Base-by-base conservation (phyloP, 1,140 invertebrate genomes). In the Cyphomyrmex costatus region DNA sequence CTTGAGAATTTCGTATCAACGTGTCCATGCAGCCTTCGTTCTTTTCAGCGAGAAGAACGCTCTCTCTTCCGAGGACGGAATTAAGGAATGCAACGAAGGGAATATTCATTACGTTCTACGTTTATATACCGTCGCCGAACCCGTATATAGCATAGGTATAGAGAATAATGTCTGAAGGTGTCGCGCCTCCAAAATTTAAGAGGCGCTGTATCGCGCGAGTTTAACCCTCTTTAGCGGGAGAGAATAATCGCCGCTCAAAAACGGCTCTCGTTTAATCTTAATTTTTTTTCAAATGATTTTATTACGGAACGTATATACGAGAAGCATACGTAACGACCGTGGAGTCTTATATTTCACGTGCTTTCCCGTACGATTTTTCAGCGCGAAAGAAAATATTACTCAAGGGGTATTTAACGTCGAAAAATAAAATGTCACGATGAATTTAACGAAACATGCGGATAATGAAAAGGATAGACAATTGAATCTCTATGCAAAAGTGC, bases 251-350 rank as follows among this genome's bases (percentile, higher is more conserved):
- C 49, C 42, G 24, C 36, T 2, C 21, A 6, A 24, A 60, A 63
- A 7, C 63, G n/a, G 30, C 33, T 30, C 24, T 27, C 68, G 68
- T 42, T 82, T 83, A 70, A 80, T 80, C 78, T 80, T 58, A 74
- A 83, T 74, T 60, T 83, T 56, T n/a, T 82, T 73, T 49, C 68
- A 74, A 83, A 56, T 74, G 68, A 83, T 83, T 74, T 83, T 56
- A 83, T 83, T 83, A 74, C 10, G 12, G 49, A 12, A 21, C 51
- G 3, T 53, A 10, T 53, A 10, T 46, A 58, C 68, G 79, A 21
- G 33, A 42, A 80, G 56, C 51, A 63, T 24, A 33, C 33, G 56
- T 74, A 74, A 36, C 21, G 30, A 24, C 30, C 63, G 46, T 2
- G 53, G 36, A 21, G 10, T 60, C 42, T 61, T 83, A 60, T 33